Evolutionary conservation across 2,888 invertebrate species (phyloP).

Genomic region (Cryptosula pallasiana): DNA sequence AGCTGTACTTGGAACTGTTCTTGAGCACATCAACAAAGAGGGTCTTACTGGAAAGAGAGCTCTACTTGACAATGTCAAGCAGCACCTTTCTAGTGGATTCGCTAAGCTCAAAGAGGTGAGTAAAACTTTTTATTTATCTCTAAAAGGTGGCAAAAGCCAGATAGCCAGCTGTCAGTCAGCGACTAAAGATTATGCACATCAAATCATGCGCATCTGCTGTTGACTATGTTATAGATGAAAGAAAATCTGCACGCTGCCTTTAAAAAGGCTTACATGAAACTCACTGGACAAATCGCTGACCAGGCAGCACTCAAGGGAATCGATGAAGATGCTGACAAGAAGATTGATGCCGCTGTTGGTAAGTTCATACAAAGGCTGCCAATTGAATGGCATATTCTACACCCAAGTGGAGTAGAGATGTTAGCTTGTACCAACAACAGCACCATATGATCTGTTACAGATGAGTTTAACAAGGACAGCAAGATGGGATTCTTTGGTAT

Average conservation of each 20-base stretch:
- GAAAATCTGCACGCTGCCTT: neutral
- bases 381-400: too few species aligned
- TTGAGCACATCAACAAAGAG: conserved; percentile 6
- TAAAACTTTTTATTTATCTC: too few species aligned
- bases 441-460: neutral
- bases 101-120: conserved; percentile 3
- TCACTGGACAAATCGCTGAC: conserved; percentile 17
- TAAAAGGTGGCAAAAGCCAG: neutral
- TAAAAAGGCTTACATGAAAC: neutral
- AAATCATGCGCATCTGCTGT: neutral
- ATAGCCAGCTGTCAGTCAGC: neutral
- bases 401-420: neutral
- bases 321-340: conserved; percentile 1
- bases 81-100: neutral
- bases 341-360: conserved; percentile 7
- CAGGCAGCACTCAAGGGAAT: neutral
- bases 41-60: conserved; percentile 14
- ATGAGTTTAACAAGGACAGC: conserved; percentile 10
- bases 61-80: neutral
- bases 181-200: too few species aligned
- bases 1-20: conserved; percentile 11
- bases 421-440: too few species aligned
- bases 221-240: neutral
- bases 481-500: neutral
- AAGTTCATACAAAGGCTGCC: too few species aligned